Evolutionary conservation across 2,888 invertebrate genomes (phyloP), one percentile per base, ranked within the genome.

Genomic region (Ptychoptera contaminata): DNA sequence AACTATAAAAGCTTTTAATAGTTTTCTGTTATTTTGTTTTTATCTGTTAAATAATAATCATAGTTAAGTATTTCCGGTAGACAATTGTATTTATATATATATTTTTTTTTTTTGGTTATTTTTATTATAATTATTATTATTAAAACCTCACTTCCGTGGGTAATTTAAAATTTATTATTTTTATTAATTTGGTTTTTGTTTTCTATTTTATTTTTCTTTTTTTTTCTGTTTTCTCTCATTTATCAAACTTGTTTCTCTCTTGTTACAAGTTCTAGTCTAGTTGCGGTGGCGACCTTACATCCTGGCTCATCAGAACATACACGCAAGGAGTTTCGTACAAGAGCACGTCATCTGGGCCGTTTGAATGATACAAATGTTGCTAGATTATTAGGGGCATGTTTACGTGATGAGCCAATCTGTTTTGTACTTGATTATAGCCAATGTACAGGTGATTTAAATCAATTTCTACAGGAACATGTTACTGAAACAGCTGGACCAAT

Each of bases 391-490:
- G 84, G 83, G 51, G 80, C 79, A 53, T 82, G 80, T 62, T 70
- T 81, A 48, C 70, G 74, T 47, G 74, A 78, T 51, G 80, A 82
- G 57, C 82, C 85, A 43, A 73, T 79, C 55, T 79, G 79, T 63
- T 76, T 82, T 62, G 77, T 87, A 47, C 72, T 82, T 56, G 86
- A 87, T 65, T 78, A 65, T 51, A 64, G 62, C 43, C 58, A 63
- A 54, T 65, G 79, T 58, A 73, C 77, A 57, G 86, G 86, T 45
- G 87, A 87, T 69, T 73, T 87, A 58, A 82, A 85, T 70, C 83
- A 85, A 68, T 85, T 83, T 67, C 71, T 87, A 55, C 80, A 82
- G 60, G 79, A 82, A 56, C 83, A 84, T 67, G 73, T 78, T 51
- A 80, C 83, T 34, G 83, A 85, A 62, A 77, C 79, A 37, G 73